Conservation (phyloP, 2,113 vertebrate species). For the Python bivittatus region DNA sequence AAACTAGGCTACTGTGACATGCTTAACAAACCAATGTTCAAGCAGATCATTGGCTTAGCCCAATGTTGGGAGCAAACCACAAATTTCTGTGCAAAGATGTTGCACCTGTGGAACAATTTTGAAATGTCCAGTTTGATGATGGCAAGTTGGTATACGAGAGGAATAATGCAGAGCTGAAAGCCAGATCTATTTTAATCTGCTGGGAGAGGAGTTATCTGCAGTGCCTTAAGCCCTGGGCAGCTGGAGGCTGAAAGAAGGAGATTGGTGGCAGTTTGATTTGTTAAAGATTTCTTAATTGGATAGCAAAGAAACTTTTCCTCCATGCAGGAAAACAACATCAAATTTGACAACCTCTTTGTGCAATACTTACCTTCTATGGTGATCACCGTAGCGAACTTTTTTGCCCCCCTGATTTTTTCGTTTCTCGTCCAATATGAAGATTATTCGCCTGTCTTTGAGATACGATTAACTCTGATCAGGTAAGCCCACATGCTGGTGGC, state of each 20-base stretch:
- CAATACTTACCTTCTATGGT: slow-evolving; percentile 94
- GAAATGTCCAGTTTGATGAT: neutral
- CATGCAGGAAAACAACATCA: slow-evolving; percentile 42
- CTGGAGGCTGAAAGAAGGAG: neutral
- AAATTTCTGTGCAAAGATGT: neutral
- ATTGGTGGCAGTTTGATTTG: no score
- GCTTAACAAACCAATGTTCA: no score
- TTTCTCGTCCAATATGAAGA: slow-evolving; percentile 88
- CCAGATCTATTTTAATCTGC: neutral
- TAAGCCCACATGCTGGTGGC: slow-evolving; percentile 51
- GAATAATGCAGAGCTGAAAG: neutral
- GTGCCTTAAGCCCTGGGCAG: slow-evolving; percentile 10
- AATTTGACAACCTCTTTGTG: slow-evolving; percentile 77
- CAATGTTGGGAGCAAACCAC: neutral
- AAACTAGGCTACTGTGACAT: neutral
- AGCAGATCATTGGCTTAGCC: neutral
- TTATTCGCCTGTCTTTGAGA: slow-evolving; percentile 92
- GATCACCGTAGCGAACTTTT: slow-evolving; percentile 91
- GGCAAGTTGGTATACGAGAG: neutral
- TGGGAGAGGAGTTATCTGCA: neutral
- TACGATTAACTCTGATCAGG: slow-evolving; percentile 91
- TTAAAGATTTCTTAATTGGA: no score
- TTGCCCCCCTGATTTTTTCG: slow-evolving; percentile 85
- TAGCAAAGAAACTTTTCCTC: neutral
- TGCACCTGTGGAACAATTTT: neutral